These are phyloP conservation scores for Ryuthela nishihirai DNA, from an alignment of 2,888 invertebrate species.

Conservation along the genomic window DNA sequence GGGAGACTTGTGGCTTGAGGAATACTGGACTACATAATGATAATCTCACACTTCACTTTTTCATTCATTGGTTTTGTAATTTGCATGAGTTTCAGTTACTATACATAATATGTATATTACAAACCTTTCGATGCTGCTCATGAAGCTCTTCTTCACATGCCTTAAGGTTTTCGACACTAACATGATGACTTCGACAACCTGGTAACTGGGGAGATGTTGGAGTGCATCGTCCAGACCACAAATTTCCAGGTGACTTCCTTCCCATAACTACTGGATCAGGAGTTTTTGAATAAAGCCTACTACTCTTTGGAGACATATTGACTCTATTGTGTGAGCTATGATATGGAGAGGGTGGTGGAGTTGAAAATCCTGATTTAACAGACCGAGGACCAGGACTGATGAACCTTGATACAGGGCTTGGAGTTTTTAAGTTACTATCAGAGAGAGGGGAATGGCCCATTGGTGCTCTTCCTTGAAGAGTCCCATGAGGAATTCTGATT, in stretches of 20 bases:
- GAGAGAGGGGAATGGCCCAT: slow-evolving; percentile 24
- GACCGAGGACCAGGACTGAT: slow-evolving; percentile 11
- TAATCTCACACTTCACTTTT: no score
- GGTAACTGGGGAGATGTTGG: slow-evolving; percentile 31
- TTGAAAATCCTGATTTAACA: slow-evolving; percentile 30
- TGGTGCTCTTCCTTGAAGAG: slow-evolving; percentile 23
- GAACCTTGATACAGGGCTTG: slow-evolving; percentile 21
- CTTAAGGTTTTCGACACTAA: slow-evolving; percentile 52
- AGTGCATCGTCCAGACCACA: slow-evolving; percentile 43
- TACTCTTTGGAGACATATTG: slow-evolving; percentile 25
- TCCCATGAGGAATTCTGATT: slow-evolving; percentile 27
- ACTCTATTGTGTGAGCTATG: slow-evolving; percentile 10
- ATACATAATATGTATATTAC: no score
- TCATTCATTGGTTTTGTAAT: no score
- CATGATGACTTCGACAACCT: slow-evolving; percentile 42
- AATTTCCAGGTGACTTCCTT: slow-evolving; percentile 20
- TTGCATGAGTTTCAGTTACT: no score
- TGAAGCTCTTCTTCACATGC: slow-evolving; percentile 52
- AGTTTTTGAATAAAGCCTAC: slow-evolving; percentile 28
- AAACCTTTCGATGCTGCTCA: slow-evolving; percentile 42
- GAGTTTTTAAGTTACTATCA: slow-evolving; percentile 15
- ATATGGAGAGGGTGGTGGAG: slow-evolving; percentile 28
- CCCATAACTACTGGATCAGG: slow-evolving; percentile 26
- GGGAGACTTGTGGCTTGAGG: no score
- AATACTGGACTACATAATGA: no score